Evolutionary conservation across 1,140 invertebrate genomes (phyloP).

Genomic region (Bemisia tabaci): DNA sequence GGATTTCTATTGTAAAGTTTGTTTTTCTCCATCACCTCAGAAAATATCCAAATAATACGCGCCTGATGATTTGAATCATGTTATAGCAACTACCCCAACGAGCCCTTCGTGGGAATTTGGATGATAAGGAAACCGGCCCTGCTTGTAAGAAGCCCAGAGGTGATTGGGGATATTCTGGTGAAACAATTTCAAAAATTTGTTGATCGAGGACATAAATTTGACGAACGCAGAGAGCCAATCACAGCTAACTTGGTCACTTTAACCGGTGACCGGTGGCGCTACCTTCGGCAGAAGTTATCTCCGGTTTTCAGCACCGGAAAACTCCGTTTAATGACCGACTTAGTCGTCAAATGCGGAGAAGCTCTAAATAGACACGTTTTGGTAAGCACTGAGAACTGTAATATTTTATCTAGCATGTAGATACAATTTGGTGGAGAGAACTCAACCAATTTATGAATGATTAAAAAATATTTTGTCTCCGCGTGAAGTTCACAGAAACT

Average conservation of each 20-base stretch:
- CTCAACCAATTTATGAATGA: not conserved
- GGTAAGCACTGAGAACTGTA: too few relatives aligned
- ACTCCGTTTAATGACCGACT: conserved; percentile 38
- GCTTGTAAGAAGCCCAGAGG: conserved; percentile 30
- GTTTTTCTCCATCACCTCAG: too few relatives aligned
- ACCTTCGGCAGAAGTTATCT: conserved; percentile 29
- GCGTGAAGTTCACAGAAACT: not conserved
- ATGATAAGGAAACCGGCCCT: conserved; percentile 17
- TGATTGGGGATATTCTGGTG: conserved; percentile 33
- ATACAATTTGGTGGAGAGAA: not conserved
- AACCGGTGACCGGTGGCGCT: conserved; percentile 28
- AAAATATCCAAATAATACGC: too few relatives aligned
- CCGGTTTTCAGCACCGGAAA: conserved; percentile 32
- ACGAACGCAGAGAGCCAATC: conserved; percentile 23
- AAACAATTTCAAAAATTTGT: conserved; percentile 35
- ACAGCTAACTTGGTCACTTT: conserved; percentile 20
- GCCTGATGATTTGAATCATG: not conserved
- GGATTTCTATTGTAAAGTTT: too few relatives aligned
- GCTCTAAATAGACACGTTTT: conserved; percentile 24
- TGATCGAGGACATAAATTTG: conserved; percentile 24
- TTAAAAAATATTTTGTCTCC: not conserved
- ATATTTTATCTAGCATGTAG: too few relatives aligned
- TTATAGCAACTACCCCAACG: conserved; percentile 12
- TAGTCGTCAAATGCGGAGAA: conserved; percentile 29
- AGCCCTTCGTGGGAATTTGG: conserved; percentile 21